Evolutionary conservation across 2,113 vertebrate species (phyloP), one percentile per base, ranked within the genome.

Genomic region (Sinocyclocheilus grahami): DNA sequence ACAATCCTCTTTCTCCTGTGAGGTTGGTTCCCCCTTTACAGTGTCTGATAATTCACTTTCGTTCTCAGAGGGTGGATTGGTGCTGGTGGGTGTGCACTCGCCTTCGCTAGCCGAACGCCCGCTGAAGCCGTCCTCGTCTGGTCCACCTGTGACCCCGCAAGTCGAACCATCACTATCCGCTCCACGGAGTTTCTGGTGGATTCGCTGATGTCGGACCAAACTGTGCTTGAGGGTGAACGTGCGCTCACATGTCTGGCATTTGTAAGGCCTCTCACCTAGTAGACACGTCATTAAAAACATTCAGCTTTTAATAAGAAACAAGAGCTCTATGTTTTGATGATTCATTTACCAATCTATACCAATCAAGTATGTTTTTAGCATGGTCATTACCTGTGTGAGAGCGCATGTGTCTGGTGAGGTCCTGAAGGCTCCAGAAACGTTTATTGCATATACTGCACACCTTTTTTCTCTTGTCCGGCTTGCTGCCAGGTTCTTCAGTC

Each of bases 391-490:
- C 98, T 94, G 98, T 99, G 92, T 99, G 98, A 27, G 98, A 99
- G 90, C 98, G 92, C 96, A 97, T 99, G 93, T 99, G 98, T 85
- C 98, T 92, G 0, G 98, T 99, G 91, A 99, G 95, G 93, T 99
- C 98, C 93, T 99, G 98, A 88, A 99, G 96, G 20, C 97, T 99
- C 98, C 98, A 99, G 95, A 99, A 99, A 48, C 98, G 94, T 90
- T 99, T 99, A 82, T 94, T 96, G 87, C 98, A 99, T 75, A 99
- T 97, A 10, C 92, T 96, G 91, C 98, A 99, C 89, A 99, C 96
- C 92, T 99, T 99, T 93, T 99, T 99, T 92, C 98, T 96, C 94
- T 99, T 99, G 93, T 99, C 98, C 0, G 97, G 94, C 86, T 98
- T 97, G 89, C 91, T 85, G 87, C 90, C 3, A 24, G 88, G 89